Evolutionary conservation across 1,140 invertebrate genomes (phyloP), one percentile per base, ranked within the genome.

Genomic region (Bicyclus anynana): DNA sequence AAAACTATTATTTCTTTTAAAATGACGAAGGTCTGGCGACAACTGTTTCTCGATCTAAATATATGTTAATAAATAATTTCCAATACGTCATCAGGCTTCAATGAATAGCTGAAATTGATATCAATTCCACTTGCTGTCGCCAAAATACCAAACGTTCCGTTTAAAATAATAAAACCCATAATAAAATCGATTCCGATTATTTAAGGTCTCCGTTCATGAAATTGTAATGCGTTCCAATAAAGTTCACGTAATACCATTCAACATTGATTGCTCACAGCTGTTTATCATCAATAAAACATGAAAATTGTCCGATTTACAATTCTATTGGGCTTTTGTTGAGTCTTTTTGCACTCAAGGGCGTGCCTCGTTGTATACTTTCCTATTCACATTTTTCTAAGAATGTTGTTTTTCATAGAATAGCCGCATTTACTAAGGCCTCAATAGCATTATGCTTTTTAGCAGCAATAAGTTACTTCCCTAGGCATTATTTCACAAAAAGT

Each of bases 161-260:
- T 52, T 26, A 59, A 52, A 59, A 59, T 52, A 59, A 50, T 59
- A 29, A 59, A 59, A 27, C 44, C 52, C 50, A 46, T 14, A 38
- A 35, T 52, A 46, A 37, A 54, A 47, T 20, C 40, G 51, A 52
- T 51, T 44, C 29, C 56, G 27, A 20, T 47, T 46, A 42, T 58
- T 56, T 62, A 56, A 62, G 58, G 42, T 50, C 37, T 42, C 51
- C 14, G 50, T 20, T 44, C 16, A 21, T 50, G 55, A 40, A 48
- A 58, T 35, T 54, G 37, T 54, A 63, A 59, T 59, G 42, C 49
- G 33, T 59, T 63, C 58, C 38, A 53, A 63, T 63, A 63, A 58
- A 63, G 59, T 56, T 56, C 55, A 54, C 55, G 53, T 59, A 63
- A 54, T 59, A 37, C 35, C 27, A 27, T 33, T 53, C 26, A 48